These are phyloP conservation scores for Taphrorychus bicolor DNA, from an alignment of 2,888 invertebrate species.

Conservation along the genomic window DNA sequence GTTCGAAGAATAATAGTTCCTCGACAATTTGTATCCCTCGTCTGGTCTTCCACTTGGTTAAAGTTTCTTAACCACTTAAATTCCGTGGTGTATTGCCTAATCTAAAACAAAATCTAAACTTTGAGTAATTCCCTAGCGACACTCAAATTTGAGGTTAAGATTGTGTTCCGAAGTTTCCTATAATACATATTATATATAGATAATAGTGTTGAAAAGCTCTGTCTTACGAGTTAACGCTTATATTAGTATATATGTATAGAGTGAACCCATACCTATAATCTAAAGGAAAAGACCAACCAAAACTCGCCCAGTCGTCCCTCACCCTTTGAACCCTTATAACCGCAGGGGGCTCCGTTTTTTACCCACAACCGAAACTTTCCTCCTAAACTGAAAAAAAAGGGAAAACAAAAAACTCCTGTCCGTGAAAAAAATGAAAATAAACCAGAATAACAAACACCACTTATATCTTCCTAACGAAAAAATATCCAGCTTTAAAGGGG, in stretches of 20 bases:
- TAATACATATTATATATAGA: neutral
- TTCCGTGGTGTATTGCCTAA: conserved; percentile 33
- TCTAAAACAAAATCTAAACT: conserved; percentile 33
- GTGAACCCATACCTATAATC: too few relatives aligned
- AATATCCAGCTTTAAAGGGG: conserved; percentile 53
- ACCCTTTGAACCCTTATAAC: neutral
- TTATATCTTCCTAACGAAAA: conserved; percentile 54
- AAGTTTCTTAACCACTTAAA: conserved; percentile 22
- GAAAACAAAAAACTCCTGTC: conserved; percentile 34
- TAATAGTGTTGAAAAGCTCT: too few relatives aligned
- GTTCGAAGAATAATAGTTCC: conserved; percentile 43
- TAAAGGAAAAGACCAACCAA: conserved; percentile 20
- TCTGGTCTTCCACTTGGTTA: neutral
- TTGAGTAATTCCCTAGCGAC: conserved; percentile 23
- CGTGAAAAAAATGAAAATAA: conserved; percentile 52
- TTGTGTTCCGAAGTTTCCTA: neutral
- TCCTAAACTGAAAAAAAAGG: neutral
- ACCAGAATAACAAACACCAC: conserved; percentile 54
- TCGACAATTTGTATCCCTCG: neutral
- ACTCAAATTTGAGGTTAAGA: conserved; percentile 13
- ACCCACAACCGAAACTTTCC: conserved; percentile 17
- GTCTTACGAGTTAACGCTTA: too few relatives aligned
- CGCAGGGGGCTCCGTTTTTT: neutral
- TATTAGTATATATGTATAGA: too few relatives aligned
- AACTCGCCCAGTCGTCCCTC: neutral